Evolutionary conservation across 2,113 vertebrate species (phyloP).

Genomic region (Clarias gariepinus): DNA sequence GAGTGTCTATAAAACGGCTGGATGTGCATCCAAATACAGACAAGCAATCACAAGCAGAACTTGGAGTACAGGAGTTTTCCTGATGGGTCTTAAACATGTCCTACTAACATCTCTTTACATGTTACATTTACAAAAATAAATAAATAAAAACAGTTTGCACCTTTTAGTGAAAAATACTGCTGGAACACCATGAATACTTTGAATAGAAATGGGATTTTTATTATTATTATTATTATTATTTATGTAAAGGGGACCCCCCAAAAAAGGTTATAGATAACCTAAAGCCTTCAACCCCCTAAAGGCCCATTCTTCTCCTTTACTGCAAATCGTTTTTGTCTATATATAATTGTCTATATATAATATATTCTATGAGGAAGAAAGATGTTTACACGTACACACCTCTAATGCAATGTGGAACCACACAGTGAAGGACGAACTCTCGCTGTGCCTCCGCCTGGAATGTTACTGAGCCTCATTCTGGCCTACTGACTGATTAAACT

Average conservation of each 20-base stretch:
- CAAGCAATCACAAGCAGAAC: background rate
- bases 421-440: background rate
- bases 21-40: background rate
- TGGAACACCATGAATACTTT: background rate
- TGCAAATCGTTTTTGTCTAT: background rate
- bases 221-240: too few relatives aligned
- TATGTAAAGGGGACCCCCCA: background rate
- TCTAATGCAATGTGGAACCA: background rate
- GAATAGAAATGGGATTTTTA: background rate
- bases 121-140: too few relatives aligned
- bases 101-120: too few relatives aligned
- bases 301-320: background rate
- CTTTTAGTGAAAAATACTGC: background rate
- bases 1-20: background rate
- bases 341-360: too few relatives aligned
- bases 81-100: background rate
- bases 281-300: background rate
- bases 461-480: slow-evolving; percentile 2
- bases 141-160: too few relatives aligned
- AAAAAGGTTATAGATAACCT: background rate
- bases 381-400: background rate
- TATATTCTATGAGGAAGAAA: background rate
- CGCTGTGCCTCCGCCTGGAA: background rate
- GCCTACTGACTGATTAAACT: background rate
- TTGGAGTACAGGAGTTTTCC: background rate